Conservation (phyloP, 2,797 vertebrate species). For the Scolopax rusticola region DNA sequence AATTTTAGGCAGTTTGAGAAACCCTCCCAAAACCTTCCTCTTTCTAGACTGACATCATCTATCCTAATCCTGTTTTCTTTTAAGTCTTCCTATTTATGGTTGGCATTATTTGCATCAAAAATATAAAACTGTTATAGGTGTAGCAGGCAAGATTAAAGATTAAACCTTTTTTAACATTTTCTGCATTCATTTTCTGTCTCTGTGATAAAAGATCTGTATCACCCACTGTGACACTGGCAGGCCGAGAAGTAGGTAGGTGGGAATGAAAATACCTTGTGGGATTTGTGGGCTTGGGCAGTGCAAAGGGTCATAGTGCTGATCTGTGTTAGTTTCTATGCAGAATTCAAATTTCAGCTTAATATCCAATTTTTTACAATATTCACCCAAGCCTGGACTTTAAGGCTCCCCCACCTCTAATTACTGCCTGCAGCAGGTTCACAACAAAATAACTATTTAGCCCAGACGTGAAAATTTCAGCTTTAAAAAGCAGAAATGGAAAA, state of each 20-base stretch:
- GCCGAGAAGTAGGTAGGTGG: neutral
- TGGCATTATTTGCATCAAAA: neutral
- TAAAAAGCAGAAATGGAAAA: slow-evolving; percentile 7
- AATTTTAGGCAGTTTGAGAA: neutral
- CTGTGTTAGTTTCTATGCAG: neutral
- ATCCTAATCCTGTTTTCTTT: neutral
- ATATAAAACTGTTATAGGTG: neutral
- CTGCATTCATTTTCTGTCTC: neutral
- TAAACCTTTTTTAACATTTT: neutral
- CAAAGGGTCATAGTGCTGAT: neutral
- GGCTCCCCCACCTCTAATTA: neutral
- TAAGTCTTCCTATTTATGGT: neutral
- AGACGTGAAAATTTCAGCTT: neutral
- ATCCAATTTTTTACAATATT: neutral
- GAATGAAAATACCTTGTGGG: neutral
- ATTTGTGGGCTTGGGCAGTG: neutral
- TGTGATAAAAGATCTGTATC: neutral
- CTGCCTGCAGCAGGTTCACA: neutral
- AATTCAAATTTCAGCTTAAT: neutral
- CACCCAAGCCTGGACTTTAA: neutral
- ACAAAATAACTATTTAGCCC: neutral
- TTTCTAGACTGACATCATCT: neutral
- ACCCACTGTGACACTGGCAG: neutral
- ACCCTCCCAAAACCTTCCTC: neutral
- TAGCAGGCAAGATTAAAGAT: neutral